Conservation (phyloP, 2,797 vertebrate genomes). For the Pelobates cultripes region DNA sequence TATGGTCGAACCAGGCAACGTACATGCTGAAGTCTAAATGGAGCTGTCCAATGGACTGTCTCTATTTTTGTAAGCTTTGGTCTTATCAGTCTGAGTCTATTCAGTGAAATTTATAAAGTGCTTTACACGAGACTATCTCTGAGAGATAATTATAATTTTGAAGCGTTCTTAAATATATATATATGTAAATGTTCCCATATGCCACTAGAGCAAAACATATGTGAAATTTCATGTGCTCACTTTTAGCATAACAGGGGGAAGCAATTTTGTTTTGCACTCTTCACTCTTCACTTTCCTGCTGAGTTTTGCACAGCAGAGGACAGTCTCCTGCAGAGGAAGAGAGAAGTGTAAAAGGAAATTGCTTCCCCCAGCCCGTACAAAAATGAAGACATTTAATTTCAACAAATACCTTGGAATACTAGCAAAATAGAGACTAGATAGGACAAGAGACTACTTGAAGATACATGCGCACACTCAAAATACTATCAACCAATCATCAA, state of each 20-base stretch:
- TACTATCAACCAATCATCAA: constrained; percentile 8
- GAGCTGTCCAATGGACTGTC: too few relatives aligned
- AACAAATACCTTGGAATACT: neutral
- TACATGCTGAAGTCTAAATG: too few relatives aligned
- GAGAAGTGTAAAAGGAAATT: constrained; percentile 9
- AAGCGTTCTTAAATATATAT: neutral
- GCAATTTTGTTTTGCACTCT: constrained; percentile 7
- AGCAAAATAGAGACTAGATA: neutral
- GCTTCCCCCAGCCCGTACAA: neutral
- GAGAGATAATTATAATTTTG: constrained; percentile 4
- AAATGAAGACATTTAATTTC: neutral
- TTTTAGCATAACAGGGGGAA: neutral
- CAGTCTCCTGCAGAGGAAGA: constrained; percentile 6
- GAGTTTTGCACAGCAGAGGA: constrained; percentile 6
- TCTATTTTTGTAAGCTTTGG: too few relatives aligned
- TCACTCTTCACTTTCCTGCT: constrained; percentile 2
- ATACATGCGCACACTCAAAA: neutral
- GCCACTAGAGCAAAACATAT: neutral
- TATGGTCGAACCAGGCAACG: too few relatives aligned
- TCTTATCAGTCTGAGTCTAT: too few relatives aligned
- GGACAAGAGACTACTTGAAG: neutral
- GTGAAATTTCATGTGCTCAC: constrained; percentile 1
- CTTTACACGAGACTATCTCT: neutral
- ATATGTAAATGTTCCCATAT: constrained; percentile 12
- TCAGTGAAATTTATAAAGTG: too few relatives aligned